Conservation (phyloP, 2,113 vertebrate species). For the Pteronura brasiliensis region DNA sequence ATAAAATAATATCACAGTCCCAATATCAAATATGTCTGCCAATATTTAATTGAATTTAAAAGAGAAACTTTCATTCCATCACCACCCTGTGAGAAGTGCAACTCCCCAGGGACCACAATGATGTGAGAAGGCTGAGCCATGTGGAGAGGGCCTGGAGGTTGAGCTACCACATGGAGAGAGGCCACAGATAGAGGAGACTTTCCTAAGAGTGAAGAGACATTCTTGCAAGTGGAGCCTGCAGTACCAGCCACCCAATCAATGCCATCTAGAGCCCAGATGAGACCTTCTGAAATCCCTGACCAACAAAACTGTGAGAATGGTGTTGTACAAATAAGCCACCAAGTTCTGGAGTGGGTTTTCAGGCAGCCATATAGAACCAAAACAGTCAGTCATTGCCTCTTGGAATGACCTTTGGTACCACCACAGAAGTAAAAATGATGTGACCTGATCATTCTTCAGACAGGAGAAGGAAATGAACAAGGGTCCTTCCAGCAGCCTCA, state of each 20-base stretch:
- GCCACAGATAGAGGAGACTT: neutral
- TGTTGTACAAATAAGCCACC: neutral
- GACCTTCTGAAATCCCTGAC: neutral
- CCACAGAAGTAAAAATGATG: neutral
- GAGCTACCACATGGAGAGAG: neutral
- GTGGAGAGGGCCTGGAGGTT: neutral
- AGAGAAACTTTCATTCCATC: neutral
- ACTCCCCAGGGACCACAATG: neutral
- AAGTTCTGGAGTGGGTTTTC: neutral
- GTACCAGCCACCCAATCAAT: neutral
- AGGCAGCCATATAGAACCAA: neutral
- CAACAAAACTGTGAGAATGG: neutral
- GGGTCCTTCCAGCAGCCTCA: neutral
- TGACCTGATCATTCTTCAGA: neutral
- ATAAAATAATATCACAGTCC: neutral
- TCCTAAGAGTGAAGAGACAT: neutral
- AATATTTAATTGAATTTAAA: conserved; percentile 17
- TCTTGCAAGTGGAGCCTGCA: neutral
- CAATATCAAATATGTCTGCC: conserved; percentile 17
- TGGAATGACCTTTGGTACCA: neutral
- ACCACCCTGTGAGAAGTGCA: neutral
- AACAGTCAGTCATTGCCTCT: neutral
- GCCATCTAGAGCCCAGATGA: neutral
- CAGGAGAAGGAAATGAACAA: conserved; percentile 1
- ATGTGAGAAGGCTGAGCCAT: neutral